Evolutionary conservation across 2,797 vertebrate genomes (phyloP), one percentile per base, ranked within the genome.

Genomic region (Pogonophryne albipinna): DNA sequence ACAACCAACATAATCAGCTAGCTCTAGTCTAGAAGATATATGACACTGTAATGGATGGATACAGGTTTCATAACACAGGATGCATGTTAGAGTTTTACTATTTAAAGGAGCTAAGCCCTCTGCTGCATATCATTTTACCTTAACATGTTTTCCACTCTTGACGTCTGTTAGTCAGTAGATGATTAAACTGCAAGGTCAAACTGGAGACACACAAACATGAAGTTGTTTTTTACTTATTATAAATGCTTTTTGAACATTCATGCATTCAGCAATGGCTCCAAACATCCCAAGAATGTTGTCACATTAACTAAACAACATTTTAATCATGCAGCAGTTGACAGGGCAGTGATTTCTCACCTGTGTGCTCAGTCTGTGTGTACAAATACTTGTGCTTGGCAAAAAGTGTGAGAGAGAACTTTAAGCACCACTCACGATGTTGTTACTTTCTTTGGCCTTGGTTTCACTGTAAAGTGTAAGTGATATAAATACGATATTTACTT

Each of bases 391-490:
- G 52, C 63, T 74, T 91, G 88, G 85, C 88, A 87, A 73, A 61
- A 73, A 76, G 44, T 50, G 82, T 84, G 80, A 85, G 63, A 82
- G 80, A 84, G 19, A 49, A 78, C 62, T 83, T 56, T 67, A 64
- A 80, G 27, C 66, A 60, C 58, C 4, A 14, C 15, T 65, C 70
- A 78, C 78, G 68, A 78, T 87, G 46, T 71, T 68, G 69, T 87
- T 76, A 82, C 59, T 85, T 87, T 84, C 70, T 74, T 84, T 85
- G 79, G 88, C 49, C 13, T 67, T 46, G 5, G 70, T 88, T 92
- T 91, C 83, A 90, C 84, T 86, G 82, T 87, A 87, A 85, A 82
- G 83, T 80, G 80, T 80, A 79, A 79, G 72, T 78, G 75, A 88
- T 82, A 83, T 86, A 80, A 89, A 88, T 70, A 55, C 10, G 55